Evolutionary conservation across 1,140 invertebrate species (phyloP), one percentile per base, ranked within the genome.

Genomic region (Apis laboriosa): DNA sequence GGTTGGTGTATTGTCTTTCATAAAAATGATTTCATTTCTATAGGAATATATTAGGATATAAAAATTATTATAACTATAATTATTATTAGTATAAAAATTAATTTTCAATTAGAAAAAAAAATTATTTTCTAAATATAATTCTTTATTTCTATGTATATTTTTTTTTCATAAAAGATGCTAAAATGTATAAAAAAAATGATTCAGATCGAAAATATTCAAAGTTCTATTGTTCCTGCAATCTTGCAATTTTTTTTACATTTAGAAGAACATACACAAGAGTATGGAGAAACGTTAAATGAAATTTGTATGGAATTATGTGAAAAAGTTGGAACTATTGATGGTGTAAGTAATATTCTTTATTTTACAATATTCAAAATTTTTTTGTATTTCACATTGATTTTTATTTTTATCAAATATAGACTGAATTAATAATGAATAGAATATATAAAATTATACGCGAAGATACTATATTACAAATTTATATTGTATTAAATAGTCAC

Each of bases 381-480:
- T 64, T n/a, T 21, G 1, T 34, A 5, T 71, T 9, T 63, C 49
- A 80, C 71, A 70, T 53, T 78, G 12, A 53, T 60, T 63, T 9
- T n/a, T 64, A 81, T 81, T 85, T 84, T 81, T 71, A 74, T 43
- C 13, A 74, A 61, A 64, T 3, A 12, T 28, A 94, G 90, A 88
- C 71, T 43, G 90, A 92, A 28, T 68, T 84, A 15, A 51, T 70
- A 9, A 17, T 34, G 15, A 64, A 66, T n/a, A 88, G 88, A 49
- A 86, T 89, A 80, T 91, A 92, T 61, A 92, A 92, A 84, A 91
- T 95, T 56, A 83, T 95, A 24, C 93, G 93, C 21, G 90, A 94
- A 24, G 74, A 71, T 9, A 93, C 90, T 13, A 85, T 88, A 15
- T 74, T 89, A 55, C 88, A 92, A 86, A 91, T 93, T 64, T 92